These are phyloP conservation scores for Homarus americanus DNA, from an alignment of 1,140 invertebrate species.

Conservation along the genomic window DNA sequence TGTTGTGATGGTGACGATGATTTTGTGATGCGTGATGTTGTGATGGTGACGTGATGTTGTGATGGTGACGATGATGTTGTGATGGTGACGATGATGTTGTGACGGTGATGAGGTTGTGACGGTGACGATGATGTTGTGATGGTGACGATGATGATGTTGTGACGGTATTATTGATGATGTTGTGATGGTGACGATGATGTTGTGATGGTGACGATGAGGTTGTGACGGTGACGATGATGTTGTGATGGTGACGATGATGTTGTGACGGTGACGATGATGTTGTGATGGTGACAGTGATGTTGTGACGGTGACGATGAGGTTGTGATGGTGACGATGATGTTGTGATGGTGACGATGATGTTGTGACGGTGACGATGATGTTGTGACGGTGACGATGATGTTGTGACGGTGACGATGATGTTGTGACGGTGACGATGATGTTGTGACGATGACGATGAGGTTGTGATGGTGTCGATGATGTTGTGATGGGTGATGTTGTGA, in stretches of 20 bases:
- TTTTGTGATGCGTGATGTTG: neutral
- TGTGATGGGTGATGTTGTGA: neutral
- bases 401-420: neutral
- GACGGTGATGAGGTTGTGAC: neutral
- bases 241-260: neutral
- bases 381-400: neutral
- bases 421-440: neutral
- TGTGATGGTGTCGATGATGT: neutral
- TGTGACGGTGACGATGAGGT: neutral
- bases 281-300: neutral
- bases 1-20: neutral
- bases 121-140: neutral
- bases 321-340: neutral
- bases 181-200: neutral
- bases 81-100: neutral
- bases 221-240: neutral
- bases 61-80: neutral
- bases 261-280: neutral
- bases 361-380: neutral
- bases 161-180: neutral
- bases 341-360: neutral
- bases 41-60: neutral
- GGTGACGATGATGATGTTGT: neutral
- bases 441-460: neutral
- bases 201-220: slow-evolving; percentile 22